Percentiles rank a stretch among this genome's conserved stretches.
phyloP scores from a whole-genome alignment of 2,888 invertebrate genomes.

The Noctua janthe region DNA sequence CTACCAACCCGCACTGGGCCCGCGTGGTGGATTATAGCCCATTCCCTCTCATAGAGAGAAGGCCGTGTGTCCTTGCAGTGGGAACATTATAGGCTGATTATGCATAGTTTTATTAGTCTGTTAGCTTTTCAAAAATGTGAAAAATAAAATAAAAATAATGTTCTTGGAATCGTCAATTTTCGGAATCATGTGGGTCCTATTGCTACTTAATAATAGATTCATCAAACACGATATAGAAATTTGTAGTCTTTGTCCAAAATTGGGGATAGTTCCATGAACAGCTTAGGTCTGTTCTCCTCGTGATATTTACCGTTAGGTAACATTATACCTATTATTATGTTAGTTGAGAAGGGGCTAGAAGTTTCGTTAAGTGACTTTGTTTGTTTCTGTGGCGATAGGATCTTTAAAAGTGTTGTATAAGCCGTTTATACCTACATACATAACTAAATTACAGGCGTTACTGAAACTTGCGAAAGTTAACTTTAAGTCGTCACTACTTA shows the following conservation, averaged over 20 bases:
- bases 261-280: conserved; percentile 37
- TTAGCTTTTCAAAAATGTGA: too few species aligned
- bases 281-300: background rate
- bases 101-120: too few species aligned
- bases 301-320: conserved; percentile 20
- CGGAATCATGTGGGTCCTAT: conserved; percentile 31
- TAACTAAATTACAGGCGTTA: background rate
- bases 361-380: conserved; percentile 14
- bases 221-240: conserved; percentile 53
- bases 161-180: conserved; percentile 29
- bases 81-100: too few species aligned
- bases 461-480: background rate
- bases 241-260: conserved; percentile 32
- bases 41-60: too few species aligned
- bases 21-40: too few species aligned
- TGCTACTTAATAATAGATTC: conserved; percentile 57
- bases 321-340: conserved; percentile 1
- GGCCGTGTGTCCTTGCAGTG: too few species aligned
- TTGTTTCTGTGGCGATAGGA: background rate
- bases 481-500: background rate
- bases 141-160: conserved; percentile 5
- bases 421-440: background rate
- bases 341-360: background rate
- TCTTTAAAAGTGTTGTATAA: background rate
- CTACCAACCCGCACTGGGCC: too few species aligned